Evolutionary conservation across 2,113 vertebrate genomes (phyloP).

Genomic region (Hypomesus transpacificus): DNA sequence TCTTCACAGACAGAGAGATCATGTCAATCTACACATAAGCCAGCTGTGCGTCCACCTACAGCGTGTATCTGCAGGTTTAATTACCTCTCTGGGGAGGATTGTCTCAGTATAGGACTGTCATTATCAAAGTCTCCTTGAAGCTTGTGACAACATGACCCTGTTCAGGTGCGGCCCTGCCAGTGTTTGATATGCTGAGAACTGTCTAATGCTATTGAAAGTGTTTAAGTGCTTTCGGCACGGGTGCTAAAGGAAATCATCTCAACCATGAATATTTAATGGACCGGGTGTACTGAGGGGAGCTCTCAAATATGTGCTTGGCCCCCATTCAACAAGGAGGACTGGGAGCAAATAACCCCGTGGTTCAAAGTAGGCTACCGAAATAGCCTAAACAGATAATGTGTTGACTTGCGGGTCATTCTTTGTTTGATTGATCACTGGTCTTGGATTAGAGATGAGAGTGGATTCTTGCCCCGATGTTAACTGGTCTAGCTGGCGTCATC

Average conservation of each 20-base stretch:
- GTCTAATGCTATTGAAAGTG: slow-evolving; percentile 20
- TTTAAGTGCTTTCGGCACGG: slow-evolving; percentile 43
- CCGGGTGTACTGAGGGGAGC: slow-evolving; percentile 32
- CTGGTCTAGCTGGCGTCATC: too few relatives aligned
- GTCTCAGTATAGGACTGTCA: slow-evolving; percentile 28
- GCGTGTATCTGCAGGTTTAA: slow-evolving; percentile 43
- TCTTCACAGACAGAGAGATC: background rate
- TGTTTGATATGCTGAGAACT: slow-evolving; percentile 13
- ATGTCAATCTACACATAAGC: background rate
- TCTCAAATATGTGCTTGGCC: slow-evolving; percentile 43
- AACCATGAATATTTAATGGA: slow-evolving; percentile 43
- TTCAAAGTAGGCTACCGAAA: too few relatives aligned
- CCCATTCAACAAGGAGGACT: slow-evolving; percentile 5
- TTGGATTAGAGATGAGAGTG: too few relatives aligned
- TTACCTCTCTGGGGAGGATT: slow-evolving; percentile 50
- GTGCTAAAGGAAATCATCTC: slow-evolving; percentile 43
- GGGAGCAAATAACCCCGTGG: too few relatives aligned
- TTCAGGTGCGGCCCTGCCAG: slow-evolving; percentile 35
- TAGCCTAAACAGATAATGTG: too few relatives aligned
- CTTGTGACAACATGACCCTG: slow-evolving; percentile 36
- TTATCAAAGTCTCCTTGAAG: slow-evolving; percentile 44
- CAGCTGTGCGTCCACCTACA: background rate
- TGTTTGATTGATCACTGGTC: too few relatives aligned
- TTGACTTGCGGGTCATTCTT: too few relatives aligned
- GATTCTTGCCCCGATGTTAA: too few relatives aligned